Percentiles rank a stretch among this genome's conserved stretches.
Evolutionary conservation across 2,797 vertebrate genomes (phyloP).

Genomic region (Bradypodion ventrale): DNA sequence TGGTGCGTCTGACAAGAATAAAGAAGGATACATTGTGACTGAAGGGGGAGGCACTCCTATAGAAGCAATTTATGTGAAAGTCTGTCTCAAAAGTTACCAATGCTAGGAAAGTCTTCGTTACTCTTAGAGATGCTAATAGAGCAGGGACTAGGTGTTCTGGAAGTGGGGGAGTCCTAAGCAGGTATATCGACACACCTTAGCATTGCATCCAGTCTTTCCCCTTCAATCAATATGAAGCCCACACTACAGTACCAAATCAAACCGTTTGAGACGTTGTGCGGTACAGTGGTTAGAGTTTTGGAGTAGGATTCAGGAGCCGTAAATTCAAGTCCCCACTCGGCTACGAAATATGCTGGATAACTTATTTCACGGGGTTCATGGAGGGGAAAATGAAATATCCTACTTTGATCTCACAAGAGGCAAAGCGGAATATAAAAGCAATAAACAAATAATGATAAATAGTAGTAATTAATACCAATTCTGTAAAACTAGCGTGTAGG

Average conservation of each 20-base stretch:
- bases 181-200: neutral
- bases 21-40: too few relatives aligned
- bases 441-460: too few relatives aligned
- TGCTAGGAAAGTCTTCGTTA: constrained; percentile 43
- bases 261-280: neutral
- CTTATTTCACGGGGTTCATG: too few relatives aligned
- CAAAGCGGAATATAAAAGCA: too few relatives aligned
- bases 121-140: constrained; percentile 28
- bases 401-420: too few relatives aligned
- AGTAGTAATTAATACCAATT: neutral
- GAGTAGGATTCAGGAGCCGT: too few relatives aligned
- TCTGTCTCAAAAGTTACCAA: constrained; percentile 28
- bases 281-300: too few relatives aligned
- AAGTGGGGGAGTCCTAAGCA: neutral
- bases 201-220: neutral
- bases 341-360: too few relatives aligned
- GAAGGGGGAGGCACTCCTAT: neutral
- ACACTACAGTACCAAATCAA: neutral
- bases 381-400: too few relatives aligned
- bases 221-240: neutral
- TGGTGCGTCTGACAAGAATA: too few relatives aligned
- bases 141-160: neutral
- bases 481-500: neutral
- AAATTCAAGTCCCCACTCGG: too few relatives aligned
- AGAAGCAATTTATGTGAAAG: constrained; percentile 27